Percentiles rank a stretch among this genome's conserved stretches.
Conservation (phyloP, 2,888 invertebrate genomes). For the Mimas tiliae region DNA sequence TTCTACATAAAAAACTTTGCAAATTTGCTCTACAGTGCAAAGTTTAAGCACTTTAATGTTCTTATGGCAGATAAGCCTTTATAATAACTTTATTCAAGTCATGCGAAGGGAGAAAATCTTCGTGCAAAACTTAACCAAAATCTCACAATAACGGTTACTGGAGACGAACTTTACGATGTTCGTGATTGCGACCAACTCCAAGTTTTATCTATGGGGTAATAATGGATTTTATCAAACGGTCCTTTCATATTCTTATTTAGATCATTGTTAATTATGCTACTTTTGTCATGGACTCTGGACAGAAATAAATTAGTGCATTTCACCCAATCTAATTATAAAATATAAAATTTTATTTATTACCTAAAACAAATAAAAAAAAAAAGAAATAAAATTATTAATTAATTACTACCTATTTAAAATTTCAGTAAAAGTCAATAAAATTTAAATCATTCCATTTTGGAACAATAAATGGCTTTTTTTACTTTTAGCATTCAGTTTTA, state of each 20-base stretch:
- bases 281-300: too few relatives aligned
- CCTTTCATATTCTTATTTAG: slow-evolving; percentile 1
- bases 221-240: slow-evolving; percentile 10
- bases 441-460: too few relatives aligned
- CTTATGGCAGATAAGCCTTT: slow-evolving; percentile 1
- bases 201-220: slow-evolving; percentile 6
- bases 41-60: not conserved
- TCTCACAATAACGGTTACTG: not conserved
- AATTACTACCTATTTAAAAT: too few relatives aligned
- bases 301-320: too few relatives aligned
- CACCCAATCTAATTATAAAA: too few relatives aligned
- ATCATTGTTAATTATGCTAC: not conserved
- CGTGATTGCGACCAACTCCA: not conserved
- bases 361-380: too few relatives aligned
- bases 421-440: too few relatives aligned
- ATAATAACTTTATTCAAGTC: slow-evolving; percentile 17
- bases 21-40: not conserved
- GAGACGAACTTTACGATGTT: not conserved
- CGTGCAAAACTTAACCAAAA: slow-evolving; percentile 5
- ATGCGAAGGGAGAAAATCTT: slow-evolving; percentile 14
- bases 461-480: too few relatives aligned
- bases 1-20: not conserved
- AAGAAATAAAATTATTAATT: too few relatives aligned
- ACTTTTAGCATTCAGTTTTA: too few relatives aligned
- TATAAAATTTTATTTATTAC: too few relatives aligned